Percentiles rank a stretch among this genome's conserved stretches.
Conservation (phyloP, 2,113 vertebrate species). For the Rhizomys pruinosus region DNA sequence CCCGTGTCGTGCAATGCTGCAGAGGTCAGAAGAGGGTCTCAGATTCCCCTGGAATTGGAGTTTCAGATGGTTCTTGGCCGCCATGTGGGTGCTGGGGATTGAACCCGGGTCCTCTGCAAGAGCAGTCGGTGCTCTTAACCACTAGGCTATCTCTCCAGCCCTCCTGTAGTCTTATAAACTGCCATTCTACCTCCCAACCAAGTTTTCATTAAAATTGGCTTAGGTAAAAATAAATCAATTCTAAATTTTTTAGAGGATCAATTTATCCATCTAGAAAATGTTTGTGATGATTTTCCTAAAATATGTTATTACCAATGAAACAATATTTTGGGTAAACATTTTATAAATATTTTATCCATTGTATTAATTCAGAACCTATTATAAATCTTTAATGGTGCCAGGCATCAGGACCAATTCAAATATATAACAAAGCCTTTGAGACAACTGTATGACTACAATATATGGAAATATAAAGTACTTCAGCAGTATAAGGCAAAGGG, state of each 20-base stretch:
- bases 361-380: slow-evolving; percentile 24
- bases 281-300: not conserved
- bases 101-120: too few relatives aligned
- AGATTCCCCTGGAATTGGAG: too few relatives aligned
- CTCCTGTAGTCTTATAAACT: not conserved
- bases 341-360: slow-evolving; percentile 28
- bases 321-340: too few relatives aligned
- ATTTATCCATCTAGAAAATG: not conserved
- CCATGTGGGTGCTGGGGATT: too few relatives aligned
- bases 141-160: too few relatives aligned
- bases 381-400: not conserved
- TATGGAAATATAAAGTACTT: not conserved
- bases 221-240: not conserved
- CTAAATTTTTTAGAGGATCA: not conserved
- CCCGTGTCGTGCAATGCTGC: too few relatives aligned
- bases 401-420: not conserved
- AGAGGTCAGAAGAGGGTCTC: too few relatives aligned
- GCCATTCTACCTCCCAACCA: not conserved
- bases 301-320: too few relatives aligned
- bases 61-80: too few relatives aligned
- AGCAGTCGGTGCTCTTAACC: too few relatives aligned
- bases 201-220: not conserved
- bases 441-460: not conserved
- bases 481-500: not conserved
- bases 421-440: not conserved